Evolutionary conservation across 2,113 vertebrate genomes (phyloP).

Genomic region (Tinamus guttatus): DNA sequence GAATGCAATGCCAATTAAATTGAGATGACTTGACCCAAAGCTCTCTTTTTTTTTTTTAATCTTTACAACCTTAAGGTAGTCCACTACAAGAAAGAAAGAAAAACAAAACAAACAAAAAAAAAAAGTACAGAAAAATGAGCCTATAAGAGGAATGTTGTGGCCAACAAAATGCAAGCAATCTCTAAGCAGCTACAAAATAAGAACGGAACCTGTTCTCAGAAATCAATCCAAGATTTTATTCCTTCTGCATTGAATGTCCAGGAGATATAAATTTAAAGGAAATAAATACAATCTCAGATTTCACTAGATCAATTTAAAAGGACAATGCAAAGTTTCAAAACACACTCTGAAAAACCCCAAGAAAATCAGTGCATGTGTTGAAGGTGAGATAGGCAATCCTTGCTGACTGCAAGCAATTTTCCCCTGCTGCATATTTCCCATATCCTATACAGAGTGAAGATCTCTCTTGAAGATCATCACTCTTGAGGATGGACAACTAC

Average conservation of each 20-base stretch:
- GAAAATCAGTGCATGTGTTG: background rate
- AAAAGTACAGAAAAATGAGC: background rate
- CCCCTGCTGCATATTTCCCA: background rate
- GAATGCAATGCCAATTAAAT: background rate
- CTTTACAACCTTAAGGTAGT: background rate
- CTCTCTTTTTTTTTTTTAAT: rapidly evolving
- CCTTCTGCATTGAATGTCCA: background rate
- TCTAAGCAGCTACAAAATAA: background rate
- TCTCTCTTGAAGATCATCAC: background rate
- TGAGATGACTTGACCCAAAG: background rate
- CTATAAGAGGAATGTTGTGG: background rate
- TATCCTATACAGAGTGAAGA: background rate
- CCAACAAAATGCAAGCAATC: background rate
- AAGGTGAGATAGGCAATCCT: background rate
- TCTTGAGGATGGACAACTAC: background rate
- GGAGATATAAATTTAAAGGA: background rate
- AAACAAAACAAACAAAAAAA: background rate
- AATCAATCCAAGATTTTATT: background rate
- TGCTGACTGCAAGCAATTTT: background rate
- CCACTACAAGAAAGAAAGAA: rapidly evolving
- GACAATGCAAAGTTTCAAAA: background rate
- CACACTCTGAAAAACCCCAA: background rate
- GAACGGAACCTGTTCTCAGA: background rate
- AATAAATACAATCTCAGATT: background rate
- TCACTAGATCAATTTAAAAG: background rate